A percentile compares a stretch with the other conserved stretches of the same genome.
Conservation (phyloP, 2,113 vertebrate species). For the Dermatemys mawii region DNA sequence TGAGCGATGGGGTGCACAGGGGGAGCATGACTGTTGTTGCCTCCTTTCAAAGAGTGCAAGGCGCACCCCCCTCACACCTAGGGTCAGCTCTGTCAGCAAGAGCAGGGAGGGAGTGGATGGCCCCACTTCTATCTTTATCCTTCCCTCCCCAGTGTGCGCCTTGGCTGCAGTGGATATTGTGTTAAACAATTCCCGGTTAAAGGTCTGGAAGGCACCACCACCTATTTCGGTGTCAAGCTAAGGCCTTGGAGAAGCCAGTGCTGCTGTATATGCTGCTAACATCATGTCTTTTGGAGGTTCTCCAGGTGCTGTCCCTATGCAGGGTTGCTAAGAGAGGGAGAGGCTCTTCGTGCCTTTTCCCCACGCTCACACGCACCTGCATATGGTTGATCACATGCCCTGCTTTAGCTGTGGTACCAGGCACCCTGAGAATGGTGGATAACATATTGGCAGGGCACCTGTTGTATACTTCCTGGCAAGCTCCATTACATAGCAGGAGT, state of each 20-base stretch:
- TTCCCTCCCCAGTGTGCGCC: not conserved
- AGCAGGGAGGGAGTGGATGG: not conserved
- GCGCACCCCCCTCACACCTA: not conserved
- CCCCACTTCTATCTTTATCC: not conserved
- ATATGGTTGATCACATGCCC: not conserved
- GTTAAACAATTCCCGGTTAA: not conserved
- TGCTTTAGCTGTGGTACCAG: not conserved
- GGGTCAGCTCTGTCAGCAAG: not conserved
- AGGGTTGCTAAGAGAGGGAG: not conserved
- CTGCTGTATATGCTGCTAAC: not conserved
- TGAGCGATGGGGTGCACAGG: not conserved
- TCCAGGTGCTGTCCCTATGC: not conserved
- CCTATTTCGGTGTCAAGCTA: not conserved
- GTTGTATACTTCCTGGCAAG: not conserved
- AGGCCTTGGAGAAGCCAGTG: not conserved
- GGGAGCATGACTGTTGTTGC: not conserved
- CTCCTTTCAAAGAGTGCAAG: not conserved
- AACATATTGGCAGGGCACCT: not conserved
- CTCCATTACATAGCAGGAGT: not conserved
- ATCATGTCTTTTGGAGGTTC: not conserved
- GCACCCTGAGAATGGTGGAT: not conserved
- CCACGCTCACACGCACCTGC: not conserved
- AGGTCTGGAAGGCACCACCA: not conserved
- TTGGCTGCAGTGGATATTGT: not conserved
- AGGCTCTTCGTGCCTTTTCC: not conserved